Evolutionary conservation across 2,888 invertebrate species (phyloP), one percentile per base, ranked within the genome.

Genomic region (Diarsia mendica): DNA sequence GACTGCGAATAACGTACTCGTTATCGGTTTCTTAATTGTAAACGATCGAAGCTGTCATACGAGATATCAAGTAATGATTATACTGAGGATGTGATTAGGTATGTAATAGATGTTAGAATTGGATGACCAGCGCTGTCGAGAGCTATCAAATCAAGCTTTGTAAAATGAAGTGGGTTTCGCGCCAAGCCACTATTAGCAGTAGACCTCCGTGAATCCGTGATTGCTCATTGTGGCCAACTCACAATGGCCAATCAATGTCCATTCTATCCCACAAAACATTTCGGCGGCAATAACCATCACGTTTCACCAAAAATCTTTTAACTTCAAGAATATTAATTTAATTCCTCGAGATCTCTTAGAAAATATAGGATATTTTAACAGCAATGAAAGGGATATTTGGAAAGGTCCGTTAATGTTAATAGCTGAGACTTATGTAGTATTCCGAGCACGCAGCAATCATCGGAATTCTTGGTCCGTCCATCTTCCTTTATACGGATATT

Each of bases 241-340:
- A 95, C 94, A 95, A 95, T 95, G 86, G 89, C 91, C 94, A 95
- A 96, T 95, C 95, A 95, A 88, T 88, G 90, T 81, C 90, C 88
- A 91, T 93, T 91, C 89, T 86, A 80, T 87, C 83, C 85, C 79
- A 83, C 75, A 88, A 84, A 87, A 90, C 89, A 91, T 91, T 91
- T 91, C 85, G 87, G 84, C 85, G 88, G 89, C 87, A 89, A 85
- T 88, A 85, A 87, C 78, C 75, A 83, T 87, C 74, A 79, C 77
- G 77, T 84, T 85, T 85, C 77, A 82, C 70, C 72, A 79, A 18
- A 74, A 82, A 87, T 86, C 86, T 83, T 80, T 79, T 86, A 83
- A 51, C 67, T 77, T 77, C 61, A 71, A 70, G 75, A 79, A 78
- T 73, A 78, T 85, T 77, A 75, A 80, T 79, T 82, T 79, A 78